Conservation (phyloP, 2,888 invertebrate species). For the Cataglyphis altisquamis region DNA sequence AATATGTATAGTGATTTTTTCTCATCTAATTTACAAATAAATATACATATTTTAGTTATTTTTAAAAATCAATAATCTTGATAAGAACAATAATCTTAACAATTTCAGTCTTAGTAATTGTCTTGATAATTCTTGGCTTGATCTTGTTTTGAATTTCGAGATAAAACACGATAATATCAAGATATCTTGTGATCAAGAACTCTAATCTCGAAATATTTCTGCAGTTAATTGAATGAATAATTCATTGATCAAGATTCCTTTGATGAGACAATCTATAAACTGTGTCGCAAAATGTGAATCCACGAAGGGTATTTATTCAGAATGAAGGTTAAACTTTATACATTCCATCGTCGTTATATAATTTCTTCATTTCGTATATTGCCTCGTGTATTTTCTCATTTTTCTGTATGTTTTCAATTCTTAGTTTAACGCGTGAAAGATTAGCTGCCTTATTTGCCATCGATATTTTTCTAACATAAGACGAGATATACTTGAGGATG, state of each 20-base stretch:
- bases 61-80: too few relatives aligned
- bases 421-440: not conserved
- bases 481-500: not conserved
- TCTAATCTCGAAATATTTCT: not conserved
- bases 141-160: too few relatives aligned
- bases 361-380: not conserved
- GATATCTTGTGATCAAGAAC: too few relatives aligned
- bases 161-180: too few relatives aligned
- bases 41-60: too few relatives aligned
- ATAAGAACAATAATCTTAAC: too few relatives aligned
- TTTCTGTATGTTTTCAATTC: not conserved
- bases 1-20: too few relatives aligned
- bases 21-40: too few relatives aligned
- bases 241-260: not conserved
- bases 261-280: not conserved
- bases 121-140: too few relatives aligned
- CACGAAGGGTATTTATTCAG: not conserved
- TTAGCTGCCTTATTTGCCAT: not conserved
- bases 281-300: not conserved
- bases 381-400: not conserved
- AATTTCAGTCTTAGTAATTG: too few relatives aligned
- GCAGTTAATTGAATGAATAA: not conserved
- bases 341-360: not conserved
- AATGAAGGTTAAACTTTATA: not conserved
- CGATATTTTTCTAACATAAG: constrained; percentile 2